Base-by-base conservation (phyloP, 2,888 invertebrate genomes). In the Blastobasis lacticolella region DNA sequence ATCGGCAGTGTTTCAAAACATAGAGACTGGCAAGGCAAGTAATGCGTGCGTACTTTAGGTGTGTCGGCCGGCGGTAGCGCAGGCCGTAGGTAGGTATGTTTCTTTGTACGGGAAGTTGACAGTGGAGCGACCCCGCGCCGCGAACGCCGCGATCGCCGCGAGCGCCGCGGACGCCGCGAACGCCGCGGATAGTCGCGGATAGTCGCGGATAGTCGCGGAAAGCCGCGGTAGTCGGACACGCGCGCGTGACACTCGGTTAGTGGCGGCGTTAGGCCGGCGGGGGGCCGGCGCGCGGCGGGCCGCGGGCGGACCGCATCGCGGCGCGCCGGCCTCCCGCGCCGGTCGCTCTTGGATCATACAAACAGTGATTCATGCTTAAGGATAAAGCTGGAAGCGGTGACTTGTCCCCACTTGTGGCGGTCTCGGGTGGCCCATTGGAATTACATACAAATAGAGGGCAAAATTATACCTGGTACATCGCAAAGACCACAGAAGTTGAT, bases 1-100 rank as follows among this genome's bases (percentile, higher is more conserved):
- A 78, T 76, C 78, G 84, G 82, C 83, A 80, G 79, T 84, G 80
- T 79, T 69, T 75, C 74, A 82, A 80, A 85, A 85, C 86, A 87
- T 87, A 87, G 86, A 87, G 78, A 85, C 86, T 80, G 87, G 87
- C 87, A 86, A 85, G 82, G 77, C 84, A 83, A 81, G 82, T 76
- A 71, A 69, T 81, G 81, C 85, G 86, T 84, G 85, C 86, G 86
- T 81, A 82, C 82, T 84, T 78, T 62, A 64, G 68, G 64, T 67
- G 59, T 63, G 69, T 71, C 69, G 71, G 67, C 61, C 65, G 67
- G 69, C 60, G 71, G 67, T 67, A 58, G 58, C 50, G 67, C 67
- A 67, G 65, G 62, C 57, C 57, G 57, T 60, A 66, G 64, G 60
- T 54, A 59, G 64, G 65, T 68, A 75, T 79, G 84, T 85, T 85